phyloP scores from a whole-genome alignment of 2,113 vertebrate genomes.

The Nestor notabilis region DNA sequence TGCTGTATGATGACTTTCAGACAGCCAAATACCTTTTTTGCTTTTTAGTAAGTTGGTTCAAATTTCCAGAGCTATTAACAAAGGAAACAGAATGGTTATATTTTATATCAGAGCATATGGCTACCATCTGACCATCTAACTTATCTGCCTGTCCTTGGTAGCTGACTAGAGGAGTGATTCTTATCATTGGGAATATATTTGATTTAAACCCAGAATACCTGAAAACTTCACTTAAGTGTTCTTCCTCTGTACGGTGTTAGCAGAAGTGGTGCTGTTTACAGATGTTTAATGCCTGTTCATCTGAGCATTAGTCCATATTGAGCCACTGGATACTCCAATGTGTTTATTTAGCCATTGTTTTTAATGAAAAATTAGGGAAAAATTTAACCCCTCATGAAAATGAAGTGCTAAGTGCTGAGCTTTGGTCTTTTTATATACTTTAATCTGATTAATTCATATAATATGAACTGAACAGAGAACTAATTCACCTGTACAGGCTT shows the following conservation, averaged over 20 bases:
- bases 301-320: background rate
- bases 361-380: background rate
- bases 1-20: background rate
- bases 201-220: slow-evolving; percentile 4
- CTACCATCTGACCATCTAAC: background rate
- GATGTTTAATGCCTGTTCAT: background rate
- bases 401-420: background rate
- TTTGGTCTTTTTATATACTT: background rate
- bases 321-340: background rate
- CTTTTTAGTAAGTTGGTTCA: background rate
- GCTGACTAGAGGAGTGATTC: background rate
- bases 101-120: background rate
- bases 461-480: background rate
- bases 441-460: background rate
- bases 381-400: background rate
- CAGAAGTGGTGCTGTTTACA: background rate
- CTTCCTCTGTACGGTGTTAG: background rate
- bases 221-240: background rate
- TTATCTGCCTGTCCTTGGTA: background rate
- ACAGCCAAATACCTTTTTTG: background rate
- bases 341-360: background rate
- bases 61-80: slow-evolving; percentile 26
- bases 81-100: slow-evolving; percentile 22
- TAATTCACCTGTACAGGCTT: background rate
- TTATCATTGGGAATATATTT: slow-evolving; percentile 12